Conservation (phyloP, 2,797 vertebrate genomes). For the Loris lydekkerianus region DNA sequence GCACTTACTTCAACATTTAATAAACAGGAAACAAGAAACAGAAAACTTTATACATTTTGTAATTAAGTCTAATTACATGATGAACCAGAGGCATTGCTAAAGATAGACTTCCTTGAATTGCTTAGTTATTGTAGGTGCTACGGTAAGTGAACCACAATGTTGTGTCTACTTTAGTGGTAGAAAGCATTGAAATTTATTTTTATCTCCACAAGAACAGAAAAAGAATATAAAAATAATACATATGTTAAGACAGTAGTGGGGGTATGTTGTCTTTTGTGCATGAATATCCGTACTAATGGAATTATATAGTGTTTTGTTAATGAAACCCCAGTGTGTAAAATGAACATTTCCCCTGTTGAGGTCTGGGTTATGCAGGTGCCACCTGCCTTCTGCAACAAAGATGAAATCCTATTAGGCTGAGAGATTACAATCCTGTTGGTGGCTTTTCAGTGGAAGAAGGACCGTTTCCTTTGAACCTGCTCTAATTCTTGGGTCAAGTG, state of each 20-base stretch:
- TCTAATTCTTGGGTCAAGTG: constrained; percentile 37
- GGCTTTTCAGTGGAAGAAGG: background rate
- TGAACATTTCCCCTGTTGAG: fast-evolving
- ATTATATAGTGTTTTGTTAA: background rate
- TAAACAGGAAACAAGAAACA: background rate
- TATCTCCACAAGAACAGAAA: background rate
- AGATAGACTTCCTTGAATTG: background rate
- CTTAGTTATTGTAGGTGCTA: background rate
- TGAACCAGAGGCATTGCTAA: background rate
- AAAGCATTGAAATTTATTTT: background rate
- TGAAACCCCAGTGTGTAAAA: background rate
- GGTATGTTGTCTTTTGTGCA: background rate
- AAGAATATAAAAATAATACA: background rate
- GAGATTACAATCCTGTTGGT: background rate
- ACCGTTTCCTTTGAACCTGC: constrained; percentile 25
- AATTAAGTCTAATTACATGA: background rate
- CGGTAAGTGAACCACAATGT: background rate
- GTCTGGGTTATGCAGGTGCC: background rate
- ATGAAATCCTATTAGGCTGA: background rate
- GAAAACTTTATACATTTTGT: background rate
- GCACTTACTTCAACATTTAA: background rate
- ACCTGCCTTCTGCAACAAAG: background rate
- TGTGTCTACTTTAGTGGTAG: background rate
- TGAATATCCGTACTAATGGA: background rate
- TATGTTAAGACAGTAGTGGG: background rate